These are phyloP conservation scores for Pao palembangensis DNA, from an alignment of 2,113 vertebrate genomes.

Conservation along the genomic window DNA sequence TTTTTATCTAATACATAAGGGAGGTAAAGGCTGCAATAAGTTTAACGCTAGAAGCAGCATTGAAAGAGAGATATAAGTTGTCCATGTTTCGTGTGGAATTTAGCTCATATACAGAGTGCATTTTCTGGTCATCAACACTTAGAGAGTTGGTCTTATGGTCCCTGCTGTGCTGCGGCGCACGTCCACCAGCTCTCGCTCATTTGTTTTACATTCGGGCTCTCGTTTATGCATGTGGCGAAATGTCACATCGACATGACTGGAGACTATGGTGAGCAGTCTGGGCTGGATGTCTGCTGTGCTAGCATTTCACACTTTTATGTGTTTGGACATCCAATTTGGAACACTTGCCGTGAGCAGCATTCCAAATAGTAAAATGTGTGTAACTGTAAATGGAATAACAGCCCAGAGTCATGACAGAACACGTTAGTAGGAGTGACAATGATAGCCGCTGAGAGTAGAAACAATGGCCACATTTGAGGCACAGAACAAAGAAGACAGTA, in stretches of 20 bases:
- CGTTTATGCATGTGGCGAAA: slow-evolving; percentile 37
- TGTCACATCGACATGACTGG: slow-evolving; percentile 38
- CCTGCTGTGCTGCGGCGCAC: slow-evolving; percentile 2
- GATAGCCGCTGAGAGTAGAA: slow-evolving; percentile 7
- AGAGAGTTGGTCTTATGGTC: slow-evolving; percentile 35
- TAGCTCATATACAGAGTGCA: not conserved
- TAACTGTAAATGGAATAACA: not conserved
- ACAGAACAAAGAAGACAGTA: slow-evolving; percentile 16
- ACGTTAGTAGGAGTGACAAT: slow-evolving; percentile 4
- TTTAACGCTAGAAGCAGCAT: no score
- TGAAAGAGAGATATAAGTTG: no score
- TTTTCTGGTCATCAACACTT: slow-evolving; percentile 18
- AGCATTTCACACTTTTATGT: slow-evolving; percentile 36
- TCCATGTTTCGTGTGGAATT: no score
- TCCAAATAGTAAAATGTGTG: slow-evolving; percentile 39
- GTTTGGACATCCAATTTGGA: slow-evolving; percentile 31
- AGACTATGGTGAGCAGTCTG: slow-evolving; percentile 44
- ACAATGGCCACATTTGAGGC: slow-evolving; percentile 11
- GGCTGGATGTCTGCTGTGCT: slow-evolving; percentile 32
- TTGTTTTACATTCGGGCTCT: slow-evolving; percentile 19
- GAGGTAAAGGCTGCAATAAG: no score
- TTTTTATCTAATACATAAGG: no score
- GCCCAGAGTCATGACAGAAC: not conserved
- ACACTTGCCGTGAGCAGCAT: slow-evolving; percentile 31
- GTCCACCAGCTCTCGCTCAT: not conserved